Evolutionary conservation across 2,888 invertebrate genomes (phyloP).

Genomic region (Leptinotarsa rubiginosa): DNA sequence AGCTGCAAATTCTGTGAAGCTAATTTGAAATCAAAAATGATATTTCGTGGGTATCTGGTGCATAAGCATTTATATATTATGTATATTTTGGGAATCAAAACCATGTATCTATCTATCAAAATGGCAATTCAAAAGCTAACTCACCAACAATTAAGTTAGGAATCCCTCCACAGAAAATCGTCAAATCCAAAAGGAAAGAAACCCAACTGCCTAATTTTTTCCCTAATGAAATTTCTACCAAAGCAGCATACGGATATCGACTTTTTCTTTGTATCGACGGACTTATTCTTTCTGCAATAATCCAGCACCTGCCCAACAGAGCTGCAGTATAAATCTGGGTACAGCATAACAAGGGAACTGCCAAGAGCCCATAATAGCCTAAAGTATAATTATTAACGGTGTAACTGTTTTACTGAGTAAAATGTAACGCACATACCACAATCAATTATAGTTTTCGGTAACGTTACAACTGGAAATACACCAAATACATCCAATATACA

Average conservation of each 20-base stretch:
- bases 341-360: constrained; percentile 75
- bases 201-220: constrained; percentile 72
- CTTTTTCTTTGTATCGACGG: constrained; percentile 68
- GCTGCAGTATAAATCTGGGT: constrained; percentile 86
- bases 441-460: constrained; percentile 80
- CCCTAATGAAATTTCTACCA: constrained; percentile 85
- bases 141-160: constrained; percentile 84
- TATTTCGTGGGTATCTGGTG: not conserved
- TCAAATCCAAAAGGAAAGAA: constrained; percentile 78
- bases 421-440: constrained; percentile 72
- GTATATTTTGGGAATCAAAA: too few species aligned
- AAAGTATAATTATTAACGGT: constrained; percentile 6
- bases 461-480: constrained; percentile 82
- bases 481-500: constrained; percentile 87
- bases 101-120: too few species aligned
- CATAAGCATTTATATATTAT: too few species aligned
- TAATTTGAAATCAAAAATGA: constrained; percentile 54
- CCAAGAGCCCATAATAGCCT: constrained; percentile 79
- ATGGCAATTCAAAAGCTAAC: constrained; percentile 39
- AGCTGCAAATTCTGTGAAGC: constrained; percentile 84
- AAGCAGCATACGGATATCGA: constrained; percentile 86
- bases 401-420: too few species aligned
- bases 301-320: constrained; percentile 84
- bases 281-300: constrained; percentile 78
- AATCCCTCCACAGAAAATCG: constrained; percentile 82